Percentiles rank a stretch among this genome's conserved stretches.
phyloP scores from a whole-genome alignment of 2,113 vertebrate species.

The Sebastes schlegelii region DNA sequence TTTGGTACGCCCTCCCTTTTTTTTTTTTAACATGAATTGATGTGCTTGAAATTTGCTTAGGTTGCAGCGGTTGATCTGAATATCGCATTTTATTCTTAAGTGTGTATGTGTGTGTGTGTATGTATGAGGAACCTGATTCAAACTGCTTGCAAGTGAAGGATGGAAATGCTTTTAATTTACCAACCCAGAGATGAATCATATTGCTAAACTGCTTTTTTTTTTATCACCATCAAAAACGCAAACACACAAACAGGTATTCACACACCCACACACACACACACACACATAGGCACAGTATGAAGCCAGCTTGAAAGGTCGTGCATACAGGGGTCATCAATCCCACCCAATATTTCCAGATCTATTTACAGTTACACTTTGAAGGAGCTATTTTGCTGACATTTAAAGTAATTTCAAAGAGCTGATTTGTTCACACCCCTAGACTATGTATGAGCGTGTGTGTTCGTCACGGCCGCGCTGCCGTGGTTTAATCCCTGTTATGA shows the following conservation, averaged over 20 bases:
- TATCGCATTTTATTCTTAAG: background rate
- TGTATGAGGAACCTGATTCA: constrained; percentile 17
- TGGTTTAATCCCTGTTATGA: constrained; percentile 24
- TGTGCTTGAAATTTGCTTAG: constrained; percentile 48
- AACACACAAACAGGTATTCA: background rate
- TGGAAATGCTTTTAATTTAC: constrained; percentile 40
- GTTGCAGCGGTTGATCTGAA: constrained; percentile 43
- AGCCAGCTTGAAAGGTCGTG: constrained; percentile 24
- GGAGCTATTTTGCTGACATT: constrained; percentile 57
- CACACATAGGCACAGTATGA: background rate
- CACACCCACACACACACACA: background rate
- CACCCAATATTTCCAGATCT: constrained; percentile 50
- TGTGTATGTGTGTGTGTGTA: background rate
- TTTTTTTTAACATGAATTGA: constrained; percentile 32
- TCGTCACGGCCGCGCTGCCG: background rate
- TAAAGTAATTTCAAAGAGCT: constrained; percentile 59
- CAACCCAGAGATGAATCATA: constrained; percentile 37
- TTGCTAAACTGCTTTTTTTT: constrained; percentile 29
- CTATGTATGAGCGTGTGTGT: constrained; percentile 6
- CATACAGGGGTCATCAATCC: constrained; percentile 42
- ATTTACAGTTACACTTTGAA: constrained; percentile 47
- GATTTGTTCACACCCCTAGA: constrained; percentile 5
- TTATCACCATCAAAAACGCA: constrained; percentile 14
- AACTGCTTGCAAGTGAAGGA: constrained; percentile 27
- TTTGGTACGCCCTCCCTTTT: constrained; percentile 5